phyloP scores from a whole-genome alignment of 2,888 invertebrate genomes.

The Drosophila flavopinicola region DNA sequence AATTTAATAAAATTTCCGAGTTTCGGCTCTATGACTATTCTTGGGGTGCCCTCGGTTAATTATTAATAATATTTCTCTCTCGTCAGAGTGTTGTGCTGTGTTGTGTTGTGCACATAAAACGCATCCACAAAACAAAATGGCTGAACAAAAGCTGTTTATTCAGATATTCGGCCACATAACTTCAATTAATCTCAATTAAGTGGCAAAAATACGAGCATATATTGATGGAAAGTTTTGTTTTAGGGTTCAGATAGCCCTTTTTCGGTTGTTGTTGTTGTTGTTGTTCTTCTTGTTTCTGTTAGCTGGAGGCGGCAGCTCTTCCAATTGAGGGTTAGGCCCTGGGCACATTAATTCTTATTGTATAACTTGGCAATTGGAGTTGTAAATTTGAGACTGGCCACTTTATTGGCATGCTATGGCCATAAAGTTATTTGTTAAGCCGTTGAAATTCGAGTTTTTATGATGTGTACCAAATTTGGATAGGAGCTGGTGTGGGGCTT shows the following conservation, averaged over 20 bases:
- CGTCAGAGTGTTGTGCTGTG: too few relatives aligned
- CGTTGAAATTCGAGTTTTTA: conserved; percentile 27
- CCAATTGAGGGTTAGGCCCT: conserved; percentile 69
- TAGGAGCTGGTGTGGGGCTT: neutral
- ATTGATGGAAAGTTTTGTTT: conserved; percentile 47
- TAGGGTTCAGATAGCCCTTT: conserved; percentile 53
- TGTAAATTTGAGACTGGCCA: conserved; percentile 34
- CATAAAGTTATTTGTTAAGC: conserved; percentile 39
- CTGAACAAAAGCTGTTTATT: conserved; percentile 73
- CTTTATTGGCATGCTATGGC: conserved; percentile 47
- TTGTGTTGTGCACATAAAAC: conserved; percentile 70
- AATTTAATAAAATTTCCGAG: conserved; percentile 73
- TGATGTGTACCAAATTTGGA: conserved; percentile 4
- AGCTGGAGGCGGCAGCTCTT: conserved; percentile 27
- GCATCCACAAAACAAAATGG: conserved; percentile 72
- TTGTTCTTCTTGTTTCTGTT: conserved; percentile 3
- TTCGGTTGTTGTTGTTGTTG: neutral
- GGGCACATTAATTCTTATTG: conserved; percentile 68
- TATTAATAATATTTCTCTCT: conserved; percentile 67
- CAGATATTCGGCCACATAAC: conserved; percentile 62
- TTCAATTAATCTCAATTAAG: conserved; percentile 81
- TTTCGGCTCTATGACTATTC: conserved; percentile 55
- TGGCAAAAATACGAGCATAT: conserved; percentile 63
- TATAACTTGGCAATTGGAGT: conserved; percentile 42
- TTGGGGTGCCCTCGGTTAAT: conserved; percentile 69